Base-by-base conservation (phyloP, 2,797 vertebrate species). In the Argentina silus region DNA sequence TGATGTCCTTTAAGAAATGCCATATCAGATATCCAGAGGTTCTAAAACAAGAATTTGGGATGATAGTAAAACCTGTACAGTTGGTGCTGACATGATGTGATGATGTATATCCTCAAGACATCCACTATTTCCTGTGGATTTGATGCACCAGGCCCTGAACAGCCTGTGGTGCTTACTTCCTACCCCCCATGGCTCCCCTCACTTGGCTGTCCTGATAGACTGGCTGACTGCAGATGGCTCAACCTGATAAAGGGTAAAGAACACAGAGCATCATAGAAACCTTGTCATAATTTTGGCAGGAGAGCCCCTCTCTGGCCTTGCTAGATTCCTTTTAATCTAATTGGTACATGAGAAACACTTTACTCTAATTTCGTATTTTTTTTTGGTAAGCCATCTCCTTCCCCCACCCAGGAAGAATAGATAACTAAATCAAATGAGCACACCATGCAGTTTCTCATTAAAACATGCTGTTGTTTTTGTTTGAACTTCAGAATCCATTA, bases 201-300 rank as follows among this genome's bases (percentile, higher is more conserved):
- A 75, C 69, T 74, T 79, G 73, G 79, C 72, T 79, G 78, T 74
- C 84, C 85, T 91, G 91, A 94, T 92, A 93, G 91, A 89, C 88
- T 70, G 79, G 78, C 85, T 44, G 79, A 70, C 89, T 92, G 88
- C 95, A 97, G 95, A 96, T 97, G 96, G 92, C 89, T 95, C 87
- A 89, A 91, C 86, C 79, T n/a, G 95, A 97, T 96, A 96, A 90
- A 82, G 91, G 76, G 15, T 36, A 36, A 36, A 36, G 2, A 36
- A 36, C 27, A 36, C 27, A 78, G 74, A 10, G 3, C 70, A 67
- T 60, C 44, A 73, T 78, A 63, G 80, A 88, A 79, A 85, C 83
- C 70, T 73, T 79, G 53, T 78, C 66, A 48, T 43, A 14, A 79
- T 67, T 75, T n/a, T 19, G 62, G 78, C n/a, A 15, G 53, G 65